Percentiles rank a stretch among this genome's conserved stretches.
Evolutionary conservation across 2,797 vertebrate genomes (phyloP).

Genomic region (Microcaecilia unicolor): DNA sequence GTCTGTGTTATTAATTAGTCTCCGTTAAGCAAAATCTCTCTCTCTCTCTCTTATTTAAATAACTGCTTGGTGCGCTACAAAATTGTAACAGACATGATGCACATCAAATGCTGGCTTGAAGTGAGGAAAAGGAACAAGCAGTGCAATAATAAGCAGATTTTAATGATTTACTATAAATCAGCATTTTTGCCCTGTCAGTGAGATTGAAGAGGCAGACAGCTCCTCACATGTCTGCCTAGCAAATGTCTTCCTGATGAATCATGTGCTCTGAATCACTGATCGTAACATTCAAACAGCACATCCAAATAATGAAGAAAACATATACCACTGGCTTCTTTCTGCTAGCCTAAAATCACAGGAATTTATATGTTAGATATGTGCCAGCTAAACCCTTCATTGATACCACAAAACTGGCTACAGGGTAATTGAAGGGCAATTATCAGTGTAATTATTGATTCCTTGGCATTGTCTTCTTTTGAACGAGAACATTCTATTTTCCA

Average conservation of each 20-base stretch:
- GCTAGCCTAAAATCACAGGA: slow-evolving; percentile 44
- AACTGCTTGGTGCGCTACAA: slow-evolving; percentile 68
- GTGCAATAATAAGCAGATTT: slow-evolving; percentile 97
- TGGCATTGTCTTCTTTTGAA: slow-evolving; percentile 27
- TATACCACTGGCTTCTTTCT: slow-evolving; percentile 51
- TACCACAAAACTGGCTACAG: slow-evolving; percentile 27
- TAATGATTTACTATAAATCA: slow-evolving; percentile 99
- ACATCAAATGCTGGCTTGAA: slow-evolving; percentile 65
- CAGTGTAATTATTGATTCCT: slow-evolving; percentile 35
- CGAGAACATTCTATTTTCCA: slow-evolving; percentile 20
- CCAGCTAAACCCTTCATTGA: slow-evolving; percentile 36
- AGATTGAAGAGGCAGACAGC: slow-evolving; percentile 95
- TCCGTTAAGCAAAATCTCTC: slow-evolving; percentile 64
- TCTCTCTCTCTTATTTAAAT: slow-evolving; percentile 65
- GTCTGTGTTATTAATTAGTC: slow-evolving; percentile 66
- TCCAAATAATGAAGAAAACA: slow-evolving; percentile 69
- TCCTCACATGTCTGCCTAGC: slow-evolving; percentile 92
- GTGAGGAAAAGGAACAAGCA: slow-evolving; percentile 75
- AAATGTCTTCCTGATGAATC: slow-evolving; percentile 95
- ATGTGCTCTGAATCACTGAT: slow-evolving; percentile 89
- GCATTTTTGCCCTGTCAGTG: slow-evolving; percentile 88
- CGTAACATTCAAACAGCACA: slow-evolving; percentile 69
- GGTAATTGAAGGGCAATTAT: slow-evolving; percentile 28
- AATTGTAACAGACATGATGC: slow-evolving; percentile 63
- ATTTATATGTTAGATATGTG: slow-evolving; percentile 44